These are phyloP conservation scores for Alligator mississippiensis DNA, from an alignment of 2,113 vertebrate species.

Conservation along the genomic window DNA sequence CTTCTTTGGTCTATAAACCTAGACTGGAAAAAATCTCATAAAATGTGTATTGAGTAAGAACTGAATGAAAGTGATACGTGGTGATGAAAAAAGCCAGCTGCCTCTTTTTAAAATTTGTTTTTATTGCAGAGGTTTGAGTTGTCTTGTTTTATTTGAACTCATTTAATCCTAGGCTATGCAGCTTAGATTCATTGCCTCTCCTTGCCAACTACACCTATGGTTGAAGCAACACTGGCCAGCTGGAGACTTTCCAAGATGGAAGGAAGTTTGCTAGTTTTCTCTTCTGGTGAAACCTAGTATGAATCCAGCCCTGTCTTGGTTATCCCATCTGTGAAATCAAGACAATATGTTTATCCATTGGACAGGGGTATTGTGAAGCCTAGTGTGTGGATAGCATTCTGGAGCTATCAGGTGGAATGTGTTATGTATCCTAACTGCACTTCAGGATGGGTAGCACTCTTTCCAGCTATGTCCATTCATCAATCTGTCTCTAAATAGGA, in stretches of 20 bases:
- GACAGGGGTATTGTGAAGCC: background rate
- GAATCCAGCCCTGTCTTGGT: background rate
- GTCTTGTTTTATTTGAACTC: background rate
- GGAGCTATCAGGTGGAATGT: background rate
- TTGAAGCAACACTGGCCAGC: background rate
- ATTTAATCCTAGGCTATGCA: background rate
- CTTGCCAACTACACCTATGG: background rate
- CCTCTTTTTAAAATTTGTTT: background rate
- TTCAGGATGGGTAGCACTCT: background rate
- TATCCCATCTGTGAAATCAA: background rate
- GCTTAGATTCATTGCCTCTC: background rate
- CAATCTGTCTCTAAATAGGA: background rate
- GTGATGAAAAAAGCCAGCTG: background rate
- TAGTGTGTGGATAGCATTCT: background rate
- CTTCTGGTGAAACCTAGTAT: background rate
- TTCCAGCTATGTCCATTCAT: background rate
- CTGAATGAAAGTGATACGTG: background rate
- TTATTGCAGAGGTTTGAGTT: background rate
- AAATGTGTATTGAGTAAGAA: background rate
- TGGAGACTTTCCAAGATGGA: background rate
- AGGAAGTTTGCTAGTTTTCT: background rate
- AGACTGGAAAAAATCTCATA: background rate
- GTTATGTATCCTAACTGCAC: background rate
- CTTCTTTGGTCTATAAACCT: background rate
- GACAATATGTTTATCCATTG: background rate